phyloP scores from a whole-genome alignment of 2,797 vertebrate genomes.

The Melanotaenia boesemani region DNA sequence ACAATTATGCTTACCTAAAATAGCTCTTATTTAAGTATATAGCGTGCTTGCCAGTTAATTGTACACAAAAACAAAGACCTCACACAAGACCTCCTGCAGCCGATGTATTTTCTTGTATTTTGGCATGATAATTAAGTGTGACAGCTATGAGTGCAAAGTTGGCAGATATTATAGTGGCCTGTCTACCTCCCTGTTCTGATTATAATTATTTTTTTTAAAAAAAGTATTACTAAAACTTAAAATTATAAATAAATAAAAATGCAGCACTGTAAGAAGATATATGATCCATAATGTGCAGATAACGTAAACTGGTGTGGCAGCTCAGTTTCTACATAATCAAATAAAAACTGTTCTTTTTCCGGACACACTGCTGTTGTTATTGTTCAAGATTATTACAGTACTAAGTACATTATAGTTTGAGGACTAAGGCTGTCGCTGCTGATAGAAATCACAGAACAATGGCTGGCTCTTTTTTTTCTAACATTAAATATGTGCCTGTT shows the following conservation, averaged over 20 bases:
- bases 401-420: conserved; percentile 5
- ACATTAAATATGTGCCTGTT: conserved; percentile 46
- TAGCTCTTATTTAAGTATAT: conserved; percentile 81
- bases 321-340: conserved; percentile 3
- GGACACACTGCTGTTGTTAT: conserved; percentile 13
- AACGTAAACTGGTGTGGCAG: conserved; percentile 7
- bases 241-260: background rate
- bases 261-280: conserved; percentile 8
- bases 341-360: background rate
- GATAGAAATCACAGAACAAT: conserved; percentile 25
- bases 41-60: conserved; percentile 79
- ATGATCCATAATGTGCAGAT: conserved; percentile 30
- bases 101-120: conserved; percentile 78
- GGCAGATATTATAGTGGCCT: conserved; percentile 76
- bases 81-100: conserved; percentile 76
- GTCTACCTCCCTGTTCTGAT: conserved; percentile 69
- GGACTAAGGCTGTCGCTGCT: conserved; percentile 9
- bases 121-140: conserved; percentile 80
- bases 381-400: conserved; percentile 12
- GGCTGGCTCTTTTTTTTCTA: conserved; percentile 26
- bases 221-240: conserved; percentile 61
- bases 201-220: conserved; percentile 60
- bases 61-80: conserved; percentile 82
- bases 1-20: conserved; percentile 83
- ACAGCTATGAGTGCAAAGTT: conserved; percentile 77